These are phyloP conservation scores for Streptopelia turtur DNA, from an alignment of 2,797 vertebrate genomes.

Conservation along the genomic window DNA sequence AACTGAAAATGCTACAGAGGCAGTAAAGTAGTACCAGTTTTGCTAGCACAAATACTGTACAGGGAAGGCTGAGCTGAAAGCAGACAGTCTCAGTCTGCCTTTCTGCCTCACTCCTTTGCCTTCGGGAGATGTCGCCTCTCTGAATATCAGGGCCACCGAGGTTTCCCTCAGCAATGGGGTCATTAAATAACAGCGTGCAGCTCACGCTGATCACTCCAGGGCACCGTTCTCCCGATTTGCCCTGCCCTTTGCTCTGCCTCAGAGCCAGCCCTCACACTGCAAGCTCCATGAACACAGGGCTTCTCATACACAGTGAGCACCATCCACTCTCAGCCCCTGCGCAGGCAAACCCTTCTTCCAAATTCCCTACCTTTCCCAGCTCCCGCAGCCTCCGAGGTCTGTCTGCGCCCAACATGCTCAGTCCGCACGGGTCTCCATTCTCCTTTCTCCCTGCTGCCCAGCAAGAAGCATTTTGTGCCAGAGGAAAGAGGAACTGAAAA, in stretches of 20 bases:
- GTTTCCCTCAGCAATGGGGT: neutral
- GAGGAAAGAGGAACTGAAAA: neutral
- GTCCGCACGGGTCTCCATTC: neutral
- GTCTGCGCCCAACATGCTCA: fast-evolving
- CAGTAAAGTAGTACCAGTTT: neutral
- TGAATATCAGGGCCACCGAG: neutral
- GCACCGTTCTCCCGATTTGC: neutral
- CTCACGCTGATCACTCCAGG: neutral
- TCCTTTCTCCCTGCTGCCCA: neutral
- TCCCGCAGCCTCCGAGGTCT: neutral
- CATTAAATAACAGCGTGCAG: neutral
- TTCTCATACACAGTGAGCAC: neutral
- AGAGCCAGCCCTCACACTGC: neutral
- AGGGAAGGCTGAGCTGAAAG: neutral
- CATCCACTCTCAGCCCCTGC: neutral
- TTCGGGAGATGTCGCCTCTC: neutral
- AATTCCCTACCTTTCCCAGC: neutral
- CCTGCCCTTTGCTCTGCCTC: neutral
- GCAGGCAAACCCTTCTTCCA: neutral
- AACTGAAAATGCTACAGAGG: neutral
- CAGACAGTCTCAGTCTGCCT: neutral
- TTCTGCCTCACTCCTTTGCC: neutral
- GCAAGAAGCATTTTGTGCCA: neutral
- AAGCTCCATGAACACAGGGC: neutral
- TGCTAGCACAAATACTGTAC: fast-evolving